Evolutionary conservation across 2,888 invertebrate genomes (phyloP).

Genomic region (Agriopis aurantiaria): DNA sequence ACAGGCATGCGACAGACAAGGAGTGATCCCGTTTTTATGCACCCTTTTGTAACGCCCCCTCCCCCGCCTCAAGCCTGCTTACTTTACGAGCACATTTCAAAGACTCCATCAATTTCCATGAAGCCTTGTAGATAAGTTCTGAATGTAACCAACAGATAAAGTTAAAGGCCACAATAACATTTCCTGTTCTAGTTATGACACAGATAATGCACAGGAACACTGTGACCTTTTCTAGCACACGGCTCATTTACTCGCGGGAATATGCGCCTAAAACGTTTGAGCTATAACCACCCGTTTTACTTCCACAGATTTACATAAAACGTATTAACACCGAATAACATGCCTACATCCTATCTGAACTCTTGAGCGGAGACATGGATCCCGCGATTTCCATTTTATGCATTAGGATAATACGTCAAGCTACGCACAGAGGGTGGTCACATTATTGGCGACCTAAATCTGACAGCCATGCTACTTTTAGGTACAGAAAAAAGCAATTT

Average conservation of each 20-base stretch:
- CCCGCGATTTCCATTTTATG: conserved; percentile 61
- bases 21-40: conserved; percentile 54
- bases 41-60: conserved; percentile 38
- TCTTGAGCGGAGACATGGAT: conserved; percentile 25
- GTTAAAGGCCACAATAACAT: conserved; percentile 41
- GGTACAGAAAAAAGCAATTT: conserved; percentile 32
- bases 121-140: conserved; percentile 36
- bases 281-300: conserved; percentile 24
- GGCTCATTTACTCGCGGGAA: conserved; percentile 35
- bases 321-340: conserved; percentile 36
- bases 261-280: conserved; percentile 37
- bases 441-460: conserved; percentile 59
- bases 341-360: conserved; percentile 25
- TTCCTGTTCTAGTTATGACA: conserved; percentile 42
- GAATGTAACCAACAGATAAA: conserved; percentile 34
- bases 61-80: conserved; percentile 33
- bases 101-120: conserved; percentile 47
- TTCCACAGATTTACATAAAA: conserved; percentile 36
- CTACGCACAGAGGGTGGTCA: conserved; percentile 58
- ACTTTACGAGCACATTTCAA: conserved; percentile 45
- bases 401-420: conserved; percentile 61
- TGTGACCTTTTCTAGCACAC: conserved; percentile 36
- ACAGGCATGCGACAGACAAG: conserved; percentile 53
- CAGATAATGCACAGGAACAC: conserved; percentile 30
- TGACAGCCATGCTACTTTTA: conserved; percentile 37